A percentile compares a stretch with the other conserved stretches of the same genome.
Evolutionary conservation across 2,113 vertebrate genomes (phyloP).

Genomic region (Uria lomvia): DNA sequence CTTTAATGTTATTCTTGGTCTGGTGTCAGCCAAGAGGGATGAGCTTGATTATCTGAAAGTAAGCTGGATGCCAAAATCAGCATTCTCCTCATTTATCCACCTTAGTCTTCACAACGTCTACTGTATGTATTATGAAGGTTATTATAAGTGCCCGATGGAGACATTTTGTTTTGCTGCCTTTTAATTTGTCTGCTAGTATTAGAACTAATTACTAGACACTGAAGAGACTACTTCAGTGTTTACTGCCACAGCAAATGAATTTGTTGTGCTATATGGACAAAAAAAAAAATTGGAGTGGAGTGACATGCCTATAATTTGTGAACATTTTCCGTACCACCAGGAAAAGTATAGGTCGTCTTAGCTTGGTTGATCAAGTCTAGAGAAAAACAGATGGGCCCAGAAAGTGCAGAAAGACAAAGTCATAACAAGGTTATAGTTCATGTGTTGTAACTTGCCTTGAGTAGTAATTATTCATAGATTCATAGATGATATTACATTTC

Average conservation of each 20-base stretch:
- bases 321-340: slow-evolving; percentile 35
- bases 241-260: slow-evolving; percentile 55
- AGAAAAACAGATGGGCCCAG: slow-evolving; percentile 28
- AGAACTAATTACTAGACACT: slow-evolving; percentile 59
- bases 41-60: slow-evolving; percentile 78
- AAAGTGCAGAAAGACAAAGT: slow-evolving; percentile 65
- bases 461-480: neutral
- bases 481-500: neutral
- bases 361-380: slow-evolving; percentile 51
- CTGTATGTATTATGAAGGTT: slow-evolving; percentile 58
- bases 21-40: slow-evolving; percentile 75
- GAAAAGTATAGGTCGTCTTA: slow-evolving; percentile 16
- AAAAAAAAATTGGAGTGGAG: slow-evolving; percentile 31
- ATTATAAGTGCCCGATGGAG: slow-evolving; percentile 57
- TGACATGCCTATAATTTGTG: slow-evolving; percentile 43
- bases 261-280: slow-evolving; percentile 36
- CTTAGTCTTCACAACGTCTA: slow-evolving; percentile 60
- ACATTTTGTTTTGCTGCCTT: slow-evolving; percentile 61
- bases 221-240: slow-evolving; percentile 45
- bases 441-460: neutral
- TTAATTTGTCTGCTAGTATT: slow-evolving; percentile 63
- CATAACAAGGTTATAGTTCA: slow-evolving; percentile 47
- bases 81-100: slow-evolving; percentile 74
- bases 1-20: slow-evolving; percentile 79
- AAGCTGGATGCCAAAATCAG: slow-evolving; percentile 74